Evolutionary conservation across 1,140 invertebrate genomes (phyloP).

Genomic region (Formica exsecta): DNA sequence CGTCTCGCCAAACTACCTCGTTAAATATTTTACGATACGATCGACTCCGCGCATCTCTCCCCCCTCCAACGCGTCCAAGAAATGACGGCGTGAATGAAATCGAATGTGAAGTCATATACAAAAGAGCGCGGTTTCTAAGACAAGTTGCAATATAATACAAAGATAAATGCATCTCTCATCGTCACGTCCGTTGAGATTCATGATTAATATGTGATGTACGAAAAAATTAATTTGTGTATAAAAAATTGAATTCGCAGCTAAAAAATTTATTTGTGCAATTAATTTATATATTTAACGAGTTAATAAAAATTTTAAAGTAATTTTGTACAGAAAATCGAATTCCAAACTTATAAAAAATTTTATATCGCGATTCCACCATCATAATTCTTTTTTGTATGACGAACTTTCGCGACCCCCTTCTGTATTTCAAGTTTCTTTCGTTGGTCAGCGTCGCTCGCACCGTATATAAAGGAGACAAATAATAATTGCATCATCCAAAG

Average conservation of each 20-base stretch:
- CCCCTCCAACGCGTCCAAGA: constrained; percentile 41
- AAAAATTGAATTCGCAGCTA: not conserved
- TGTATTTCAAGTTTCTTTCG: constrained; percentile 36
- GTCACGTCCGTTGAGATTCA: not conserved
- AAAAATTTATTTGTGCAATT: not conserved
- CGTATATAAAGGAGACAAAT: constrained; percentile 42
- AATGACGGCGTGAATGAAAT: constrained; percentile 65
- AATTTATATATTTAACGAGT: not conserved
- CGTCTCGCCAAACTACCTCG: constrained; percentile 81
- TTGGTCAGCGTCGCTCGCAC: constrained; percentile 18
- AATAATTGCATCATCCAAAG: constrained; percentile 47
- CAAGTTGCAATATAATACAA: constrained; percentile 4
- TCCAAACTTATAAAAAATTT: not conserved
- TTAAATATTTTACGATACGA: constrained; percentile 85
- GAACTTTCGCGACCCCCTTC: constrained; percentile 19
- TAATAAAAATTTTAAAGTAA: not conserved
- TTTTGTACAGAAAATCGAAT: not conserved
- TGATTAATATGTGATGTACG: not conserved
- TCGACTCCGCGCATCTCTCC: constrained; percentile 68
- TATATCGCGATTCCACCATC: not conserved
- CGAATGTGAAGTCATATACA: constrained; percentile 61
- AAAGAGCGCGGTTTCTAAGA: constrained; percentile 37
- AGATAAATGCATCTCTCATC: not conserved
- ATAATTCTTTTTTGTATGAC: not conserved
- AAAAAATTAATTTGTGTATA: not conserved